These are phyloP conservation scores for Peromyscus aztecus DNA, from an alignment of 2,797 vertebrate species.

Conservation along the genomic window DNA sequence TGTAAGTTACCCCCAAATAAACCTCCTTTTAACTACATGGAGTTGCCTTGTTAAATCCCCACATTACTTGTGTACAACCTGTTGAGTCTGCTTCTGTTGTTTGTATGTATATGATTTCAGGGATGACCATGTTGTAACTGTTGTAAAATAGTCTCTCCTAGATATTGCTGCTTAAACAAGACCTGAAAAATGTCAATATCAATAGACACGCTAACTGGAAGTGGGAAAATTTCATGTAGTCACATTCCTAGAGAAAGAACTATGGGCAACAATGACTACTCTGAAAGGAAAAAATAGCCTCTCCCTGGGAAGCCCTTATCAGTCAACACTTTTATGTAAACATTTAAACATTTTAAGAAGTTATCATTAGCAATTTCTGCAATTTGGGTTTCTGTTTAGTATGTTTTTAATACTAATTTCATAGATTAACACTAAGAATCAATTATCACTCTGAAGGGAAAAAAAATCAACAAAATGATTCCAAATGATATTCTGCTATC, in stretches of 20 bases:
- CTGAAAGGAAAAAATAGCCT: background rate
- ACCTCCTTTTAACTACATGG: no score
- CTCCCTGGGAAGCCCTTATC: background rate
- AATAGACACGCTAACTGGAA: background rate
- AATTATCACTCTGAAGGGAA: background rate
- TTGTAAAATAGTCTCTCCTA: background rate
- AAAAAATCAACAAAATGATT: background rate
- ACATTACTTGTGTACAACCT: no score
- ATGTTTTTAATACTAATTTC: background rate
- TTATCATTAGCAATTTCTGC: background rate
- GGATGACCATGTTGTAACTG: background rate
- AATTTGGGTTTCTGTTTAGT: background rate
- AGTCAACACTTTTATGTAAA: background rate
- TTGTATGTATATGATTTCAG: background rate
- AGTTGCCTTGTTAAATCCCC: no score
- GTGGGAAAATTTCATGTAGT: background rate
- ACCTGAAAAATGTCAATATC: background rate
- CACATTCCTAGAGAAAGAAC: background rate
- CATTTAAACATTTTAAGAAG: background rate
- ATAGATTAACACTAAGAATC: background rate
- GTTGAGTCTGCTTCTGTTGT: background rate
- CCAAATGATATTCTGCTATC: background rate
- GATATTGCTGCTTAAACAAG: background rate
- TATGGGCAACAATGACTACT: background rate
- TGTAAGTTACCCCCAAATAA: no score